Base-by-base conservation (phyloP, 2,113 vertebrate species). In the Pelobates fuscus region DNA sequence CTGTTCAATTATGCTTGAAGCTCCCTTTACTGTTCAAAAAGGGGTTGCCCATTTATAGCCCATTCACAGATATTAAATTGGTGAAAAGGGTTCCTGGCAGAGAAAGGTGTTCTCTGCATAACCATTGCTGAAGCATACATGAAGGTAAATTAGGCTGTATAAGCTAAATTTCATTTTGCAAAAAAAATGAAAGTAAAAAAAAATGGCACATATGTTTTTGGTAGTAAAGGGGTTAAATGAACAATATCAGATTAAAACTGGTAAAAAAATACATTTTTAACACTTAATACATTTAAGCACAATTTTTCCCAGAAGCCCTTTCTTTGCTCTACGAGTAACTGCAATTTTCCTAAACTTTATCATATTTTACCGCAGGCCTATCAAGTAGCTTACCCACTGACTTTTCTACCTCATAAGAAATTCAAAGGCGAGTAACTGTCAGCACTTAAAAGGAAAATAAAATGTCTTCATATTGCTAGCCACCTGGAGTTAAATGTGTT, bases 231-330 rank as follows among this genome's bases (percentile, higher is more conserved):
- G 63, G 63, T 72, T 30, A 72, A 21, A 43, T n/a, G 44, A 63
- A 72, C 70, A 54, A 63, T 12, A 63, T 62, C 44, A 27, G 41
- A 27, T 52, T 37, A 43, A 58, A 71, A 72, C 63, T 63, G 63
- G 70, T 63, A 72, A 72, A 63, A 63, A 52, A 54, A 72, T 37
- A 24, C 44, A 17, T 49, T 26, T 29, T 18, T 25, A 58, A 54
- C 14, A 72, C 27, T 30, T 15, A 30, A 63, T 63, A 29, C 27
- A 23, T 54, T 44, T 8, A 15, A 25, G 43, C 44, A 15, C 44
- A 17, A 20, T 29, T 62, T 14, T 37, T 41, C 2, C 26, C 21
- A 26, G n/a, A 30, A 5, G 27, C 25, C 32, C 60, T 72, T 43
- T 24, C 11, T 71, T 71, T 27, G 18, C 26, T 63, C 26, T 32